Base-by-base conservation (phyloP, 2,113 vertebrate species). In the Phylloscopus trochiloides region DNA sequence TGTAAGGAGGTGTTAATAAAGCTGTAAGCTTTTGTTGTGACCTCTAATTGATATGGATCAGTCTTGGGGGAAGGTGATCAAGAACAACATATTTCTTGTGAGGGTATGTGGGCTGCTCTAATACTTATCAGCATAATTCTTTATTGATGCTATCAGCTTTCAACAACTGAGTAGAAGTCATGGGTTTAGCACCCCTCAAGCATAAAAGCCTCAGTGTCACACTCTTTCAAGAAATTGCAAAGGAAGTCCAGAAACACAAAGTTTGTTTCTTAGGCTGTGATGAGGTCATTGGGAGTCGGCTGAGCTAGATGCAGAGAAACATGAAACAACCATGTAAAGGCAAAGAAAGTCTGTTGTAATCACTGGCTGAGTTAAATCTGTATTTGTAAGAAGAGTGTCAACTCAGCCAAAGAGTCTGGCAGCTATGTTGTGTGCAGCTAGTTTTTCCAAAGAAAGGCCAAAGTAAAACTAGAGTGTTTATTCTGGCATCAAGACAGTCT, bases 271-370 rank as follows among this genome's bases (percentile, higher is more conserved):
- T 55, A 59, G 61, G 42, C 59, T 74, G 7, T 38, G 61, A 70
- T 24, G 6, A 61, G 1, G 1, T 45, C 42, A 40, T 2, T 76
- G n/a, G 52, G 40, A 94, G n/a, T 59, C 43, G 67, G n/a, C 65
- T 75, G 50, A 92, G n/a, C 22, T 84, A 67, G 67, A 42, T 20
- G 24, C n/a, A 77, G 43, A 66, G 66, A 72, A 80, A 87, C 31
- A 77, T 6, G 58, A 75, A 88, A 45, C 45, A 75, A n/a, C 91
- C 82, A 79, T 88, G 92, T 76, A 90, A 95, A 94, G 86, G 68
- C 90, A 97, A 94, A 93, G 54, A 81, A 84, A 88, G 73, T 48
- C 75, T 86, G 77, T 58, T 90, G 92, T 45, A 92, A 84, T 83
- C 89, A 36, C 58, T 58, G 61, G n/a, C 66, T 68, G 31, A 55